Conservation (phyloP, 1,140 invertebrate species). For the Aphis gossypii region DNA sequence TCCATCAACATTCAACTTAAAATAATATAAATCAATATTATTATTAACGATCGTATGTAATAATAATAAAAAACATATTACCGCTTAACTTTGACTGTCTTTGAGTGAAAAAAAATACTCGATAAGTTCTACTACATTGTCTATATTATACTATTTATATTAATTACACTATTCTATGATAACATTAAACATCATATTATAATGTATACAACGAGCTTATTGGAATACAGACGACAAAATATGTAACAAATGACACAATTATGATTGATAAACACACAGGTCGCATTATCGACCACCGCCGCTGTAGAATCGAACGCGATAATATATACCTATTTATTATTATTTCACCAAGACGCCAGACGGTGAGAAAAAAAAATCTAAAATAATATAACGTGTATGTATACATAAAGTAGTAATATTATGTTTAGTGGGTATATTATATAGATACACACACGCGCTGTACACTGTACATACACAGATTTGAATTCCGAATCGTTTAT, state of each 20-base stretch:
- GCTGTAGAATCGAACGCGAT: not conserved
- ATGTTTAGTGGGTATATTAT: not conserved
- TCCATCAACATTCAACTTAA: not conserved
- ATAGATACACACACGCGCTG: not conserved
- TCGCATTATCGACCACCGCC: not conserved
- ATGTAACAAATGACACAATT: not conserved
- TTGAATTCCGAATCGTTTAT: conserved; percentile 1
- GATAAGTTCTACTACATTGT: too few species aligned
- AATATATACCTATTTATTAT: conserved; percentile 5
- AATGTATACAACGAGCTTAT: not conserved
- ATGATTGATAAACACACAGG: not conserved
- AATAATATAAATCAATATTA: not conserved
- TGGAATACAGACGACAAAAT: not conserved
- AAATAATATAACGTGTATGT: not conserved
- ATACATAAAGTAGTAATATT: not conserved
- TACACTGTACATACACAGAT: not conserved
- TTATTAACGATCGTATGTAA: not conserved
- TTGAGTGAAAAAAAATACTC: not conserved
- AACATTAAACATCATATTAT: not conserved
- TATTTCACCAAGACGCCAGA: not conserved
- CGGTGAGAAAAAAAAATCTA: not conserved
- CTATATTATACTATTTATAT: too few species aligned
- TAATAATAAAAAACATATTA: not conserved
- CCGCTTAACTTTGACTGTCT: too few species aligned
- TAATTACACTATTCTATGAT: not conserved